Percentiles rank a stretch among this genome's conserved stretches.
Evolutionary conservation across 30 jellyfish, hydroid and myxozoan species (phyloP).

Genomic region (Cassiopea andromeda): DNA sequence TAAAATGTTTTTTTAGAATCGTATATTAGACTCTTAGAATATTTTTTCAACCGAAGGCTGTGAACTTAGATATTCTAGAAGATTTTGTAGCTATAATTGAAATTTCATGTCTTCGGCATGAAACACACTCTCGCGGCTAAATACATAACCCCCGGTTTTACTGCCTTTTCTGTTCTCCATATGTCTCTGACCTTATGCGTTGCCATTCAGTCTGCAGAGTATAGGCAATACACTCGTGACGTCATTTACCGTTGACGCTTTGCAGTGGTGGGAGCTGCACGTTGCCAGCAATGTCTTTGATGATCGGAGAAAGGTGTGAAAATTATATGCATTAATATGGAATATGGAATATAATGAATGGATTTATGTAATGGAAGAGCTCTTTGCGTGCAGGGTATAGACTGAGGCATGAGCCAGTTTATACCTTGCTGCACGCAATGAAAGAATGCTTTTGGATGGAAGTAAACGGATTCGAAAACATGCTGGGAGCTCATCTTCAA

Average conservation of each 20-base stretch:
- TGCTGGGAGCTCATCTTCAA: not conserved
- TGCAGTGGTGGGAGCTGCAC: constrained; percentile 26
- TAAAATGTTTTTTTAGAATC: too few relatives aligned
- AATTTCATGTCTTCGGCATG: constrained; percentile 63
- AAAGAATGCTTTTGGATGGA: constrained; percentile 53
- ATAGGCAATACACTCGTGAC: constrained; percentile 38
- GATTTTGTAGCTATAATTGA: too few relatives aligned
- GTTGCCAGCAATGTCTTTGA: constrained; percentile 15
- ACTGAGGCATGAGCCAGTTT: constrained; percentile 27
- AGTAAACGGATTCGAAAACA: not conserved
- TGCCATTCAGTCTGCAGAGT: constrained; percentile 49
- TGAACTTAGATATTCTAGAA: too few relatives aligned
- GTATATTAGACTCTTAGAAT: too few relatives aligned
- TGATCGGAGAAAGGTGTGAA: constrained; percentile 12
- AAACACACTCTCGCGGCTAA: not conserved
- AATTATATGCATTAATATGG: not conserved
- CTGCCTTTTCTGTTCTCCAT: constrained; percentile 24
- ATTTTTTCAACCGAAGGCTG: too few relatives aligned
- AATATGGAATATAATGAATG: constrained; percentile 2
- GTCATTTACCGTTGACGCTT: constrained; percentile 45
- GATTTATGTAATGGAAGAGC: not conserved
- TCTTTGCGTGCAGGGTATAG: constrained; percentile 45
- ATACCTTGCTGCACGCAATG: constrained; percentile 56
- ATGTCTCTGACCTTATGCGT: constrained; percentile 69
- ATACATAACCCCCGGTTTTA: constrained; percentile 46